phyloP scores from a whole-genome alignment of 30 jellyfish, hydroid and myxozoan genomes.

The Phacellophora camtschatica region DNA sequence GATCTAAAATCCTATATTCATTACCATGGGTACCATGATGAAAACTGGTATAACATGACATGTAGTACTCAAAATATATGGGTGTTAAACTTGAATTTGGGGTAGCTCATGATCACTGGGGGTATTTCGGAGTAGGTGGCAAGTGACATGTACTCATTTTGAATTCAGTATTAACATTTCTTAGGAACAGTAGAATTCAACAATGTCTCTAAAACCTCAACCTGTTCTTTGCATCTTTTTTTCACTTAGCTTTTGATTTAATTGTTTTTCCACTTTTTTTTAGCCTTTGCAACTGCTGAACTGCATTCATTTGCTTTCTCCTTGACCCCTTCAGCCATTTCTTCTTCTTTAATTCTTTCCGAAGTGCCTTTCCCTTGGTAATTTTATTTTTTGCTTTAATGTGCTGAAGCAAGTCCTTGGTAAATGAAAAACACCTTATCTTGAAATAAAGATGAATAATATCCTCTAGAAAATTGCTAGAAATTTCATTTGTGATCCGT shows the following conservation, averaged over 20 bases:
- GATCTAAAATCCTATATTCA: background rate
- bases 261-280: background rate
- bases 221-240: background rate
- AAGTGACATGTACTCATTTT: background rate
- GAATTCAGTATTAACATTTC: background rate
- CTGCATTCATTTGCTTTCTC: background rate
- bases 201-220: constrained; percentile 28
- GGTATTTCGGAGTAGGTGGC: constrained; percentile 21
- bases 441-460: constrained; percentile 17
- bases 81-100: background rate
- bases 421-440: constrained; percentile 29
- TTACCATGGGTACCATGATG: constrained; percentile 4
- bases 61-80: background rate
- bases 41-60: background rate
- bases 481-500: constrained; percentile 23
- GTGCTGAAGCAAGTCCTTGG: constrained; percentile 52
- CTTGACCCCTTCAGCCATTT: background rate
- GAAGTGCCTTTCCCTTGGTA: constrained; percentile 45
- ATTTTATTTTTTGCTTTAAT: constrained; percentile 18
- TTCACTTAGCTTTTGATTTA: background rate
- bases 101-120: background rate
- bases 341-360: constrained; percentile 33
- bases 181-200: background rate
- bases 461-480: constrained; percentile 33
- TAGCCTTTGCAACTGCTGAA: background rate